Base-by-base conservation (phyloP, 2,888 invertebrate species). In the Dynastes maya region DNA sequence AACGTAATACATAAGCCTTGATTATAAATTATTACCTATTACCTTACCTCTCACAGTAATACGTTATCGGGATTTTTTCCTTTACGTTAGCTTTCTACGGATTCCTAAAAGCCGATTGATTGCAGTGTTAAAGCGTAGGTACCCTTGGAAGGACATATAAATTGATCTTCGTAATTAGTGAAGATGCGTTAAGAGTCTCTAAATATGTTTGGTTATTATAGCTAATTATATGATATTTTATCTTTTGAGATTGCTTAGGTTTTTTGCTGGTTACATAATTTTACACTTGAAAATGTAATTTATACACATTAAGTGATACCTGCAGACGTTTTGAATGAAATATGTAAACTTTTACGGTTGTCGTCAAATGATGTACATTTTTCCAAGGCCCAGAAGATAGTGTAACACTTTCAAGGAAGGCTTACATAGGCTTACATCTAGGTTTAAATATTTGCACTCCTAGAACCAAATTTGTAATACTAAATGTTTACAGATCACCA, bases 1-100 rank as follows among this genome's bases (percentile, higher is more conserved):
- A 55, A 27, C 45, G 40, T 63, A 74, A 72, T 58, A 72, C 45
- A 72, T 58, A 53, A 55, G 13, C 45, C 49, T 63, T 74, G 72
- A 74, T 74, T 61, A 74, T 74, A 74, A 74, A 74, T 74, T 74
- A 45, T 74, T 61, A 49, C 61, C 72, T 63, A 72, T 51, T 68
- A 51, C 27, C 4, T 58, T 58, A 58, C 55, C 16, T 58, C 55
- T 58, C 55, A 5, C 58, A 45, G 58, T 45, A 61, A 58, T 53
- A 61, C 45, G 61, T 74, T 74, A 40, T 61, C 74, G 32, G 74
- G 45, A 58, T 16, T 27, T 74, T 74, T 58, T 74, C 37, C 16
- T 63, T 61, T 74, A 27, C 29, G 45, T 64, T 51, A 63, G 58
- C 32, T 64, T 64, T 51, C 45, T 63, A 13, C 11, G 13, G 29